Base-by-base conservation (phyloP, 2,888 invertebrate genomes). In the Harpalus rufipes region DNA sequence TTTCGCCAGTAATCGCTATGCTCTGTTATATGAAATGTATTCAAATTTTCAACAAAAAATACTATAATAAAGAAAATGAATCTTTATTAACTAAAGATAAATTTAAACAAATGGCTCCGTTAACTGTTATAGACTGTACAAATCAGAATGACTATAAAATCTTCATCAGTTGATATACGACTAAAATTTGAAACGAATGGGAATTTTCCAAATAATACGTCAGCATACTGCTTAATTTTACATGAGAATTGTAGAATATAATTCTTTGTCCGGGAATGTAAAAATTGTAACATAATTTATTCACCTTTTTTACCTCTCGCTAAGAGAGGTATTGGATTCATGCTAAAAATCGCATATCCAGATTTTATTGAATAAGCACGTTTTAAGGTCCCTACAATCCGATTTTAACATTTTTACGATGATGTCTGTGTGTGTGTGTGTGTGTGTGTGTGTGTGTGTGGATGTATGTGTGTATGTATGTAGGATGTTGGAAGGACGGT, bases 201-300 rank as follows among this genome's bases (percentile, higher is more conserved):
- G 16, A 85, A 85, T 41, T 87, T 88, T 85, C 86, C 86, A 1
- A 82, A 61, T 32, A 85, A 87, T 76, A 88, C 88, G 14, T 80
- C 84, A 16, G 89, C 87, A n/a, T 88, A 88, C 80, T 88, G 88
- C 86, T 74, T 89, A 7, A 87, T 88, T 44, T 84, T 89, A 83
- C 87, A 88, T 86, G 76, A 18, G 18, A 12, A 25, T 68, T 7
- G 21, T 16, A 18, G 68, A 68, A 25, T 25, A 68, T 25, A 68
- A 68, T 41, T 7, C 41, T 41, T 41, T 41, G 6, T 41, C 41
- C 7, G 41, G 41, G 7, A 41, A 7, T 41, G 41, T 41, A 7
- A 41, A 41, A 41, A 41, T 41, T 7, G 5, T 41, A 41, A 41
- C 41, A 7, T 41, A 41, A 7, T n/a, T n/a, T n/a, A n/a, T n/a